Evolutionary conservation across 2,888 invertebrate genomes (phyloP).

Genomic region (Clivina fossor): DNA sequence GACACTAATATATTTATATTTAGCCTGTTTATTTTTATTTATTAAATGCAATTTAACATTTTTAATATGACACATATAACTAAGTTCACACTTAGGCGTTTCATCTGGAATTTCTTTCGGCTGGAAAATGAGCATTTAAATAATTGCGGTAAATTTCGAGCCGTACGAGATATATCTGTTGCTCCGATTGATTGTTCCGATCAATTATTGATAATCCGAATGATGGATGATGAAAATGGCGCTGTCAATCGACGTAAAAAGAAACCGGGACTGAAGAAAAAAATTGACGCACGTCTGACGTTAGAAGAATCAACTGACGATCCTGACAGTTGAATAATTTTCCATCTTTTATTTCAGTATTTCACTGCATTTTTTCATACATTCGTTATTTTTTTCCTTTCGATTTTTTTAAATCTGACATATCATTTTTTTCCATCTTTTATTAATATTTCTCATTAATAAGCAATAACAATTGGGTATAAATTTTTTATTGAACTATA

Average conservation of each 20-base stretch:
- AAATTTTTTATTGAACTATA: too few relatives aligned
- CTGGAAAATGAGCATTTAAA: constrained; percentile 98
- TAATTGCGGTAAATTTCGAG: constrained; percentile 98
- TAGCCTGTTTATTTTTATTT: too few relatives aligned
- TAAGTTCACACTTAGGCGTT: constrained; percentile 65
- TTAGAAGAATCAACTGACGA: constrained; percentile 53
- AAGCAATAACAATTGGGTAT: too few relatives aligned
- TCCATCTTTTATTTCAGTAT: too few relatives aligned
- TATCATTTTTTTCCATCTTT: too few relatives aligned
- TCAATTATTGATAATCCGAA: constrained; percentile 82
- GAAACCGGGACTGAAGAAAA: constrained; percentile 53
- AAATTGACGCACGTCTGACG: constrained; percentile 45
- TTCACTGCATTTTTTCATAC: too few relatives aligned
- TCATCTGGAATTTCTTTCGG: constrained; percentile 99
- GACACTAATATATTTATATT: too few relatives aligned
- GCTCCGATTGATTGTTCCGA: constrained; percentile 92
- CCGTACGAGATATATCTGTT: constrained; percentile 95
- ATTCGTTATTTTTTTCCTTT: too few relatives aligned
- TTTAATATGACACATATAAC: constrained; percentile 2
- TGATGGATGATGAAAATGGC: constrained; percentile 95
- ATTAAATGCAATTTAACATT: too few relatives aligned
- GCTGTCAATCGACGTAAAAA: constrained; percentile 71
- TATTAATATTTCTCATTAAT: too few relatives aligned
- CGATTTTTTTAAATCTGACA: too few relatives aligned
- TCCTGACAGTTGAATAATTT: constrained; percentile 45